A percentile compares a stretch with the other conserved stretches of the same genome.
Evolutionary conservation across 2,113 vertebrate genomes (phyloP).

Genomic region (Eclectus roratus): DNA sequence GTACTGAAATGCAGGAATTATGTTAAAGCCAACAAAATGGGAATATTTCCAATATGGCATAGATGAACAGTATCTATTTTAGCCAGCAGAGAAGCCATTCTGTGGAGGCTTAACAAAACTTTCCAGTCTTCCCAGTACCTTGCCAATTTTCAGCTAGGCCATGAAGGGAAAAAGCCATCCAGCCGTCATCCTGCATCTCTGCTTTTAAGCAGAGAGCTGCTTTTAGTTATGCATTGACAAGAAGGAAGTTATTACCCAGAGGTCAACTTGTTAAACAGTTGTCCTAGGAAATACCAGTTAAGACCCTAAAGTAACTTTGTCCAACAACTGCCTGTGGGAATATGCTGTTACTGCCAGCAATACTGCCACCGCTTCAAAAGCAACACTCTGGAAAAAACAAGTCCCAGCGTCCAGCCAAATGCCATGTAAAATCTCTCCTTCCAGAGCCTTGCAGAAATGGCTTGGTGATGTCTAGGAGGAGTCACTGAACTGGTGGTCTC

Average conservation of each 20-base stretch:
- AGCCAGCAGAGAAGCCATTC: background rate
- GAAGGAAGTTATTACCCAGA: background rate
- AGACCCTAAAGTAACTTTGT: background rate
- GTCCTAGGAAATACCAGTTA: background rate
- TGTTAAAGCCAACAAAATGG: background rate
- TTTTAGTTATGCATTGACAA: background rate
- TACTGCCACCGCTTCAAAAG: background rate
- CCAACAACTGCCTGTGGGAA: background rate
- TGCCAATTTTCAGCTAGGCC: background rate
- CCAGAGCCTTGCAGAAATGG: background rate
- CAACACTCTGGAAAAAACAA: background rate
- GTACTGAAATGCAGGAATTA: background rate
- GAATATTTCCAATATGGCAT: background rate
- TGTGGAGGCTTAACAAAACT: background rate
- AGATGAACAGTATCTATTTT: background rate
- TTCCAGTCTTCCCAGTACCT: background rate
- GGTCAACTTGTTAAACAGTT: background rate
- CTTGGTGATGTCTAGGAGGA: background rate
- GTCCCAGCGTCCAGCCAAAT: background rate
- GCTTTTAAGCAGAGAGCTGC: background rate
- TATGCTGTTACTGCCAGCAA: background rate
- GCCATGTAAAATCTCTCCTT: background rate
- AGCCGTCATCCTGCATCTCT: background rate
- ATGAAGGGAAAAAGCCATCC: background rate
- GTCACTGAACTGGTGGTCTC: background rate